Base-by-base conservation (phyloP, 2,888 invertebrate species). In the Druceiella hillmani region DNA sequence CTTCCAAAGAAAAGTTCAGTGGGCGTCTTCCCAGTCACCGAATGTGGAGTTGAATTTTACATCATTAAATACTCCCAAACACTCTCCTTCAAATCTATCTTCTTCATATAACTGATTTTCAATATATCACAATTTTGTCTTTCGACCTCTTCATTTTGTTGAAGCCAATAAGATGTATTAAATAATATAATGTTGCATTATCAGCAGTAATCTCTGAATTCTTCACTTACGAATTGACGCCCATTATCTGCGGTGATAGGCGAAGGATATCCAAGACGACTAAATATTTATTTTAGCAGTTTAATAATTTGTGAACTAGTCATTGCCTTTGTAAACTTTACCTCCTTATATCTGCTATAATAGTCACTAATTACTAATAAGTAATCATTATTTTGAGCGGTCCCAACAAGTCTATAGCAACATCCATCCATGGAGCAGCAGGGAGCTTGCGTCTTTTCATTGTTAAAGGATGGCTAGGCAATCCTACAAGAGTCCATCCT, bases 41-140 rank as follows among this genome's bases (percentile, higher is more conserved):
- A 24, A 36, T 56, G 56, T 5, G 56, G 56, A 4, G 55, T 55
- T 5, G 46, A 43, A 36, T 52, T 52, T 35, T 56, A 54, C 52
- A 55, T 52, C 11, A 40, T 38, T 0, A 53, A 10, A 11, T 52
- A 52, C 2, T 49, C 40, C 0, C 7, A 25, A 1, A 57, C 17
- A 7, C 33, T 29, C 20, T 53, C 51, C 24, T 46, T 45, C 46
- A 50, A 46, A 13, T 50, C 39, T 32, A 17, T 46, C 37, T 40
- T 46, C 32, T 44, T 39, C 1, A 43, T 37, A 12, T 50, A 47
- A 15, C 51, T 49, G 7, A 54, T 52, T 43, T 47, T 50, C 3
- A 50, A 24, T 12, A 53, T 40, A 29, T 50, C 40, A 35, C 43
- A 17, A 32, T 57, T 54, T 49, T 56, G 47, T 15, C 52, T 24